These are phyloP conservation scores for Xestia c-nigrum DNA, from an alignment of 2,888 invertebrate species.

Conservation along the genomic window DNA sequence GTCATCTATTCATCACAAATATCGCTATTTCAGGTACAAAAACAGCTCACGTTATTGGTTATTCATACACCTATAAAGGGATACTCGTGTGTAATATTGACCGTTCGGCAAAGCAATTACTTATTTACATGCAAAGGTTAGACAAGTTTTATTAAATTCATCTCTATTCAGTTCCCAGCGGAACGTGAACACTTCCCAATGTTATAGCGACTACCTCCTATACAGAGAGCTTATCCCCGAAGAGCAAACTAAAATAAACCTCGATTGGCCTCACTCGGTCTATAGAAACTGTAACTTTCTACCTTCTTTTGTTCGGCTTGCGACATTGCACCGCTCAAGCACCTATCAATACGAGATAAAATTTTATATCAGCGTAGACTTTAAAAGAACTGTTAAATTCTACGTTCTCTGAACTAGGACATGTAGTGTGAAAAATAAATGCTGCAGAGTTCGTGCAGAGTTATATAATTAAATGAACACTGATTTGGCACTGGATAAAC, in stretches of 20 bases:
- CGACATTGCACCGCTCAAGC: slow-evolving; percentile 40
- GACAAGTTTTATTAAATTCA: slow-evolving; percentile 32
- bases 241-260: slow-evolving; percentile 60
- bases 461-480: slow-evolving; percentile 52
- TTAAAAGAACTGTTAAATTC: slow-evolving; percentile 37
- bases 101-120: slow-evolving; percentile 17
- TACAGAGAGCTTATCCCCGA: slow-evolving; percentile 37
- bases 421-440: slow-evolving; percentile 41
- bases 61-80: not conserved
- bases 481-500: slow-evolving; percentile 51
- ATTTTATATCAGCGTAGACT: slow-evolving; percentile 43
- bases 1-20: not conserved
- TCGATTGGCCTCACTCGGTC: slow-evolving; percentile 51
- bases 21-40: not conserved
- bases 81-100: not conserved
- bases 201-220: not conserved
- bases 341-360: slow-evolving; percentile 52
- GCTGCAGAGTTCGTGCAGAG: slow-evolving; percentile 29
- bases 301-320: slow-evolving; percentile 29
- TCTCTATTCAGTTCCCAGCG: slow-evolving; percentile 11
- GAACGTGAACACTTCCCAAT: slow-evolving; percentile 10
- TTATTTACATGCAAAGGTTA: slow-evolving; percentile 23
- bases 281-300: slow-evolving; percentile 40
- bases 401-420: slow-evolving; percentile 12
- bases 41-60: not conserved